Conservation (phyloP, 37 sponge, comb jelly and placozoan species). For the Diacarnus erythraeanus region DNA sequence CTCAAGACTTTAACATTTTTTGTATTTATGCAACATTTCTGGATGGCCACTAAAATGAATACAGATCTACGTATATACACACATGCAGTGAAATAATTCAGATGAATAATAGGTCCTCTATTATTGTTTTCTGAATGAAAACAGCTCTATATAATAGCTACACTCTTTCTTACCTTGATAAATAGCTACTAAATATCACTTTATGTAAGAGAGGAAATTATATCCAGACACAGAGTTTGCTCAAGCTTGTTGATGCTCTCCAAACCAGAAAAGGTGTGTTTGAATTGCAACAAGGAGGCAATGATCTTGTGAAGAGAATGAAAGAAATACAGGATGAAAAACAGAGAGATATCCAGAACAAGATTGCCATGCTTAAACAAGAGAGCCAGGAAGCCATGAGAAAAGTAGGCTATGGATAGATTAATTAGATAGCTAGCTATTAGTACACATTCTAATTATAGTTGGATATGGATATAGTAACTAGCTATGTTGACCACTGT, state of each 20-base stretch:
- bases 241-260: neutral
- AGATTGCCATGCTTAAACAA: constrained; percentile 22
- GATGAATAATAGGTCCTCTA: neutral
- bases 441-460: neutral
- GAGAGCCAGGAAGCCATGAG: constrained; percentile 21
- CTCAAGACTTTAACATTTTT: too few species aligned
- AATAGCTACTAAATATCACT: too few species aligned
- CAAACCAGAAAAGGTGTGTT: neutral
- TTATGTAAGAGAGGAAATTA: neutral
- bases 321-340: constrained; percentile 2
- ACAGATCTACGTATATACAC: neutral
- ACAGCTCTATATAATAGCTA: too few species aligned
- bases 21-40: too few species aligned
- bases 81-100: neutral
- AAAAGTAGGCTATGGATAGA: constrained; percentile 7
- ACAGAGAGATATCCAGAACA: neutral
- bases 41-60: too few species aligned
- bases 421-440: neutral
- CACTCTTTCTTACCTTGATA: too few species aligned
- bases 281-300: constrained; percentile 23
- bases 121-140: neutral
- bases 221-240: neutral
- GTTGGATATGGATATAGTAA: neutral
- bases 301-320: constrained; percentile 19
- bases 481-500: neutral